A percentile compares a stretch with the other conserved stretches of the same genome.
phyloP scores from a whole-genome alignment of 2,888 invertebrate genomes.

The Tryphoninae sp. region DNA sequence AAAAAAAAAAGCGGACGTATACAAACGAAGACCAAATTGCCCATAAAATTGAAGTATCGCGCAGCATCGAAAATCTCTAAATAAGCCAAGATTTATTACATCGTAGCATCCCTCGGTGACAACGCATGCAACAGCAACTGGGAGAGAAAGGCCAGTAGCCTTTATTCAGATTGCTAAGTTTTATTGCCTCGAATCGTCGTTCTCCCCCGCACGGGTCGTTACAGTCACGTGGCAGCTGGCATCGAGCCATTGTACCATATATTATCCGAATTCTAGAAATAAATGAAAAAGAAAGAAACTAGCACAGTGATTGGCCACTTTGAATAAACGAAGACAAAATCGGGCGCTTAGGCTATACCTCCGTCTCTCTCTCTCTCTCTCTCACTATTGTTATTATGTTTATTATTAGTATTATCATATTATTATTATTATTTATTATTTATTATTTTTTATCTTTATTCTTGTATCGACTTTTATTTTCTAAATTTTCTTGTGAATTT shows the following conservation, averaged over 20 bases:
- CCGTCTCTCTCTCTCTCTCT: background rate
- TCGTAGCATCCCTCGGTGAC: background rate
- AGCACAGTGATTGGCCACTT: conserved; percentile 43
- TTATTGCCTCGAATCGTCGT: conserved; percentile 38
- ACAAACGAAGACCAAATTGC: too few relatives aligned
- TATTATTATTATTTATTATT: too few relatives aligned
- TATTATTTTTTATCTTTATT: too few relatives aligned
- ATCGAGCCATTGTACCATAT: conserved; percentile 27
- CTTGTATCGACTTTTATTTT: too few relatives aligned
- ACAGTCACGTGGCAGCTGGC: conserved; percentile 57
- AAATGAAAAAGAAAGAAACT: background rate
- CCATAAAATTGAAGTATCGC: too few relatives aligned
- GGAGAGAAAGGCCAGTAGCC: conserved; percentile 10
- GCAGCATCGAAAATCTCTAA: background rate
- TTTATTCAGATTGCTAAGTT: conserved; percentile 44
- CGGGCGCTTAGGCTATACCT: background rate
- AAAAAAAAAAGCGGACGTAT: too few relatives aligned
- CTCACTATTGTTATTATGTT: background rate
- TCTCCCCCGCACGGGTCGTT: conserved; percentile 50
- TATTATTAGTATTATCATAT: too few relatives aligned
- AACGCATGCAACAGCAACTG: background rate
- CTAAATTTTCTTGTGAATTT: too few relatives aligned
- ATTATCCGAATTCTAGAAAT: background rate
- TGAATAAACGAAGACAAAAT: background rate
- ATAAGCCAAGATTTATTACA: background rate